These are phyloP conservation scores for Stictonetta naevosa DNA, from an alignment of 2,113 vertebrate species.

Conservation along the genomic window DNA sequence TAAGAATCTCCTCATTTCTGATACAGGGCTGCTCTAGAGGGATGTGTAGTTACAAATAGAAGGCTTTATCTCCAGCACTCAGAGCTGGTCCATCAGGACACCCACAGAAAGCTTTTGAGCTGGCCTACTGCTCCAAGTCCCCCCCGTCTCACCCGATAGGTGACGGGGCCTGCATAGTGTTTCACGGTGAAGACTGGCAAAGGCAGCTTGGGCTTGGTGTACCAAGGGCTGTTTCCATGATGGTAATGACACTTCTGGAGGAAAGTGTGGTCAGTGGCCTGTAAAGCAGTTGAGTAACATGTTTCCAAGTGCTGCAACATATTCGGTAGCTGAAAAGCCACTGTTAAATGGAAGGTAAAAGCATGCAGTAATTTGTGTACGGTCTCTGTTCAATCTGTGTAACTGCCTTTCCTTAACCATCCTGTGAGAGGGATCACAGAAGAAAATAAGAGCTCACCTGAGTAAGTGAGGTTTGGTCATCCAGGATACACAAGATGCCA, in stretches of 20 bases:
- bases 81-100: background rate
- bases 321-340: background rate
- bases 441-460: constrained; percentile 78
- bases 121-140: background rate
- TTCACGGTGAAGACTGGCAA: constrained; percentile 90
- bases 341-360: background rate
- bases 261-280: constrained; percentile 96
- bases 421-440: background rate
- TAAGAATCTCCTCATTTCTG: background rate
- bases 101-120: background rate
- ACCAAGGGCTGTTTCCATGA: constrained; percentile 83
- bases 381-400: background rate
- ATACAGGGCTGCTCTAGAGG: background rate
- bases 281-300: background rate
- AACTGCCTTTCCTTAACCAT: background rate
- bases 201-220: constrained; percentile 89
- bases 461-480: constrained; percentile 88
- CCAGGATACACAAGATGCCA: constrained; percentile 87
- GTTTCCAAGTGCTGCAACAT: background rate
- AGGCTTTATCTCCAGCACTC: background rate
- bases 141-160: constrained; percentile 85
- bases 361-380: background rate
- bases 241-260: constrained; percentile 96
- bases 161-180: constrained; percentile 90
- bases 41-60: background rate